These are phyloP conservation scores for Anguilla obscura DNA, from an alignment of 2,797 vertebrate species.

Conservation along the genomic window DNA sequence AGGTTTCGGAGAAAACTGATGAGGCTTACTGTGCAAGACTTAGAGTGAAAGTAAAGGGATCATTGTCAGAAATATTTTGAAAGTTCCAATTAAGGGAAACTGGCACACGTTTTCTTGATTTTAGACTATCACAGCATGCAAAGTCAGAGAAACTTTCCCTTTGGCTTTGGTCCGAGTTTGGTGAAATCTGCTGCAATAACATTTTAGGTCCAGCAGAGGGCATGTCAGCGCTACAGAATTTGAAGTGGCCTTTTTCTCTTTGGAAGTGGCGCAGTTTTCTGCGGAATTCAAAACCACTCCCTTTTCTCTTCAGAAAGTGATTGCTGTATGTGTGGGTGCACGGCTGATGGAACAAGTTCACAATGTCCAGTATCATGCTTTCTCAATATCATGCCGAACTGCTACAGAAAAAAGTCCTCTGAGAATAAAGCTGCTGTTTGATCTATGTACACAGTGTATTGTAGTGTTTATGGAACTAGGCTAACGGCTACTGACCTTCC, in stretches of 20 bases:
- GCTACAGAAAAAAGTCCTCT: too few relatives aligned
- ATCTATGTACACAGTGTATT: background rate
- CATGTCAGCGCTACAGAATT: background rate
- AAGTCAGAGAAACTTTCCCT: background rate
- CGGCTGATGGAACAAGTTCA: background rate
- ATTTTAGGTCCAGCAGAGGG: constrained; percentile 8
- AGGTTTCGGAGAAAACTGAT: background rate
- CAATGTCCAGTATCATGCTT: background rate
- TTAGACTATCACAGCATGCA: background rate
- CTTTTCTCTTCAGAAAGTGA: background rate
- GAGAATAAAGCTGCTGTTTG: too few relatives aligned
- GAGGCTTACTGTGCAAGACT: background rate
- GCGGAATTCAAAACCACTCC: background rate
- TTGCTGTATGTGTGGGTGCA: background rate
- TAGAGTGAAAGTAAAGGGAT: background rate
- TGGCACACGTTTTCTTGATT: background rate
- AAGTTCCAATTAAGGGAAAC: background rate
- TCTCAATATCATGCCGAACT: background rate
- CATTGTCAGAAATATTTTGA: background rate
- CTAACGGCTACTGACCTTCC: background rate
- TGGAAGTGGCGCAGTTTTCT: background rate
- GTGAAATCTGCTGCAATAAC: background rate
- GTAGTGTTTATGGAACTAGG: background rate
- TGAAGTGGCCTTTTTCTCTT: background rate
- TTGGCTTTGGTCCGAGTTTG: background rate